phyloP scores from a whole-genome alignment of 2,797 vertebrate species.

The Arnoldichthys spilopterus region DNA sequence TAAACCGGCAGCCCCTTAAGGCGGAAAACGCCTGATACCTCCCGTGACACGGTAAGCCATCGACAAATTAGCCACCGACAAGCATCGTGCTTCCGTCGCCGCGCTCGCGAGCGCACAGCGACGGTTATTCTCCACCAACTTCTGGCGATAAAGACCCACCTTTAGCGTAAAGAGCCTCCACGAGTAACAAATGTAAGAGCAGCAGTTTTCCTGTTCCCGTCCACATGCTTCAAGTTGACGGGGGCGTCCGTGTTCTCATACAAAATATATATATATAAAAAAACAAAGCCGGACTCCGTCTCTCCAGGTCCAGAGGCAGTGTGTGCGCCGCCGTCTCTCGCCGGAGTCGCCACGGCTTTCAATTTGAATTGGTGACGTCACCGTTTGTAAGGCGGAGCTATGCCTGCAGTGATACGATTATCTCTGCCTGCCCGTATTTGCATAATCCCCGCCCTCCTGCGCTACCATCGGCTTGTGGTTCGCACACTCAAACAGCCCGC shows the following conservation, averaged over 20 bases:
- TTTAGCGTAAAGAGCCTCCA: slow-evolving; percentile 71
- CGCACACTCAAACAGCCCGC: not conserved
- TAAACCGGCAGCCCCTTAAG: not conserved
- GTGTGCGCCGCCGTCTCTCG: slow-evolving; percentile 35
- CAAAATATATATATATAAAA: slow-evolving; percentile 26
- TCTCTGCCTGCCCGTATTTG: not conserved
- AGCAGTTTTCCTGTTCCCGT: slow-evolving; percentile 75
- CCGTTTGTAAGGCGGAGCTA: slow-evolving; percentile 70
- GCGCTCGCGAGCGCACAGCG: too few species aligned
- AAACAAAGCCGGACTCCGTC: slow-evolving; percentile 34
- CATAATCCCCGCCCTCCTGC: not conserved
- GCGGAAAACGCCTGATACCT: not conserved
- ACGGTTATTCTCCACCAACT: slow-evolving; percentile 10
- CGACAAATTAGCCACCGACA: not conserved
- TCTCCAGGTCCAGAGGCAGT: not conserved
- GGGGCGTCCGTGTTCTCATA: slow-evolving; percentile 59
- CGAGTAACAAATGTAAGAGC: slow-evolving; percentile 76
- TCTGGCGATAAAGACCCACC: slow-evolving; percentile 64
- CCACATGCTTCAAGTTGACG: slow-evolving; percentile 78
- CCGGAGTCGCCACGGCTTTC: slow-evolving; percentile 11
- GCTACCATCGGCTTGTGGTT: not conserved
- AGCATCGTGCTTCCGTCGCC: not conserved
- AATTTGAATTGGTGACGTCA: slow-evolving; percentile 74
- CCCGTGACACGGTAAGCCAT: not conserved
- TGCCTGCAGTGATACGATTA: slow-evolving; percentile 37